These are phyloP conservation scores for Drosophila limbata DNA, from an alignment of 2,888 invertebrate genomes.

Conservation along the genomic window DNA sequence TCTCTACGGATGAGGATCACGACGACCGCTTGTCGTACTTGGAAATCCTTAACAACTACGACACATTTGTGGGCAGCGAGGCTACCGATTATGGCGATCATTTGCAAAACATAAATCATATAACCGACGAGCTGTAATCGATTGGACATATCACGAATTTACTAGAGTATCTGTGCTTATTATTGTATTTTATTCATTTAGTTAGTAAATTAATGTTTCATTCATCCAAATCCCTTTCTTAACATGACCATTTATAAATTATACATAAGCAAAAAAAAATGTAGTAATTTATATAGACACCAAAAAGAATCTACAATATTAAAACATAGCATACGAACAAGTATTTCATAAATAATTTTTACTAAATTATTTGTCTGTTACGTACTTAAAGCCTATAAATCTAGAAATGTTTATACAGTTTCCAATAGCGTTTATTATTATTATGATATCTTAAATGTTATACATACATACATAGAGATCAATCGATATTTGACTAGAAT, in stretches of 20 bases:
- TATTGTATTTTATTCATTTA: constrained; percentile 60
- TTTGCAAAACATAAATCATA: constrained; percentile 92
- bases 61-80: constrained; percentile 96
- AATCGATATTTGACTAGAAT: constrained; percentile 45
- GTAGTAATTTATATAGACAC: constrained; percentile 70
- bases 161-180: constrained; percentile 55
- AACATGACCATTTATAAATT: constrained; percentile 14
- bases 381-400: constrained; percentile 23
- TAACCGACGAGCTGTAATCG: constrained; percentile 91
- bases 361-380: constrained; percentile 61
- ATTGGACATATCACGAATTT: constrained; percentile 27
- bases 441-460: constrained; percentile 26
- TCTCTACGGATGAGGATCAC: constrained; percentile 93
- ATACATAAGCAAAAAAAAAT: constrained; percentile 34
- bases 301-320: constrained; percentile 61
- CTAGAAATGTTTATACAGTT: constrained; percentile 16
- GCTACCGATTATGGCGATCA: constrained; percentile 95
- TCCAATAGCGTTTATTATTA: constrained; percentile 18
- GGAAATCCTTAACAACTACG: constrained; percentile 94
- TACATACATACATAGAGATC: constrained; percentile 35
- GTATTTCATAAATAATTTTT: constrained; percentile 53
- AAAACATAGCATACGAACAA: constrained; percentile 37
- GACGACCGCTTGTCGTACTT: constrained; percentile 91
- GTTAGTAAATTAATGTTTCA: constrained; percentile 63
- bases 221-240: constrained; percentile 40